Evolutionary conservation across 2,113 vertebrate species (phyloP).

Genomic region (Marmota flaviventris): DNA sequence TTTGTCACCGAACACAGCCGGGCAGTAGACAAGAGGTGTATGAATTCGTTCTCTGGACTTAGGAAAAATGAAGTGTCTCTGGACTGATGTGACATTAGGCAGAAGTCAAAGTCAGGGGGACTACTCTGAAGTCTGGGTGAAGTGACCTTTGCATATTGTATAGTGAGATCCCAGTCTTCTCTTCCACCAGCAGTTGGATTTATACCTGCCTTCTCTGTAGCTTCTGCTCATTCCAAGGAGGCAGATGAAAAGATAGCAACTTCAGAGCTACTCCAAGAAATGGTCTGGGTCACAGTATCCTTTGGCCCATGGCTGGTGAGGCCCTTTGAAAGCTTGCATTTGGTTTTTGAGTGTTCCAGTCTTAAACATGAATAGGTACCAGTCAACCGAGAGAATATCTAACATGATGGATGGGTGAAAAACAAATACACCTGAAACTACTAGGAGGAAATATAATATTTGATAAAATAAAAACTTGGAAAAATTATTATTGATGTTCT

Average conservation of each 20-base stretch:
- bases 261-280: not conserved
- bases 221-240: not conserved
- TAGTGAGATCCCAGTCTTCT: not conserved
- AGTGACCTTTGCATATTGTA: not conserved
- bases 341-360: not conserved
- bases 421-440: not conserved
- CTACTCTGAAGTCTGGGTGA: not conserved
- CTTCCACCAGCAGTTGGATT: not conserved
- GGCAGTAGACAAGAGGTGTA: not conserved
- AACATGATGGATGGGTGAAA: not conserved
- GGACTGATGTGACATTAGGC: not conserved
- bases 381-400: not conserved
- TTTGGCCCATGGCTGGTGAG: not conserved
- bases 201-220: not conserved
- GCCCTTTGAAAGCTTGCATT: not conserved
- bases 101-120: not conserved
- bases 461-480: conserved; percentile 4
- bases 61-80: not conserved
- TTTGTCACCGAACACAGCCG: not conserved
- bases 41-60: not conserved
- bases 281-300: not conserved
- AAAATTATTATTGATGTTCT: not conserved
- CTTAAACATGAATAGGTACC: not conserved
- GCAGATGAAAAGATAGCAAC: not conserved
- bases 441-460: not conserved